Percentiles rank a stretch among this genome's conserved stretches.
phyloP scores from a whole-genome alignment of 2,113 vertebrate genomes.

The Otolemur garnettii region DNA sequence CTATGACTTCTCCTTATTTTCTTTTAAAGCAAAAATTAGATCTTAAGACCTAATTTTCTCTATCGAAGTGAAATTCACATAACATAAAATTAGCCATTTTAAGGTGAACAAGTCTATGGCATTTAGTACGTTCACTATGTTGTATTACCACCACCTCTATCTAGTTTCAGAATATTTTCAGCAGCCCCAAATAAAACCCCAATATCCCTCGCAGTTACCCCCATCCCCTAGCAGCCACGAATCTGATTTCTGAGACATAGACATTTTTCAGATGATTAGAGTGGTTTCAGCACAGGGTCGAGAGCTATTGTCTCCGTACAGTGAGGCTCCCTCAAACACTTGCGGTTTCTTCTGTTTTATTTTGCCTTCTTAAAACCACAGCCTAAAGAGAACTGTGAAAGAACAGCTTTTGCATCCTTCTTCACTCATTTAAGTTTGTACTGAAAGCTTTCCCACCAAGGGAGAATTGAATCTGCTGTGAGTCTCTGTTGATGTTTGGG shows the following conservation, averaged over 20 bases:
- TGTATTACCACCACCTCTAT: not conserved
- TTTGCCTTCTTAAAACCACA: constrained; percentile 26
- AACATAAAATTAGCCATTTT: not conserved
- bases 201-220: not conserved
- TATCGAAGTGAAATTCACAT: not conserved
- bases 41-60: not conserved
- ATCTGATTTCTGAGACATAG: not conserved
- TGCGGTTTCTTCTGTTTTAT: not conserved
- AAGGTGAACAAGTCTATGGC: not conserved
- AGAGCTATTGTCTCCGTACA: not conserved
- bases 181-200: not conserved
- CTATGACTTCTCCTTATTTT: not conserved
- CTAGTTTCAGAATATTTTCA: not conserved
- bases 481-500: not conserved
- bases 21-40: not conserved
- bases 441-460: not conserved
- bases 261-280: not conserved
- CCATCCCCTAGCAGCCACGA: not conserved
- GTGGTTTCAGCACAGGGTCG: not conserved
- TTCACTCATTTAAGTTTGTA: not conserved
- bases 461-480: not conserved
- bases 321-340: not conserved
- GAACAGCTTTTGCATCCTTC: not conserved
- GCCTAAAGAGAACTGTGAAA: not conserved
- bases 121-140: rapidly evolving